Conservation (phyloP, 2,888 invertebrate species). For the Amaurobius ferox region DNA sequence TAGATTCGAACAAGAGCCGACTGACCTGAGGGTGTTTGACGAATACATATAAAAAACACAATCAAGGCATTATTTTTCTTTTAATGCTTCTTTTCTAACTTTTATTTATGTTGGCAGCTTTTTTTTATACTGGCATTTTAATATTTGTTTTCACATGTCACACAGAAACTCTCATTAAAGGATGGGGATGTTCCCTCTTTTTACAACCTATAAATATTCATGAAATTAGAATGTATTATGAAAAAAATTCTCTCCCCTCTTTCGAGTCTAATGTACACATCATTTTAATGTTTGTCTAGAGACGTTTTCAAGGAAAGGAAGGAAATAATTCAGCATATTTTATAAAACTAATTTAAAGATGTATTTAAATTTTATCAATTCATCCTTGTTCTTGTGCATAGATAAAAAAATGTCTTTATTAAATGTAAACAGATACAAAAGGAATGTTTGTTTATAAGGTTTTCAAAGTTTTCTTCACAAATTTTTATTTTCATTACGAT, state of each 20-base stretch:
- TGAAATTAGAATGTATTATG: background rate
- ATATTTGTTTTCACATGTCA: background rate
- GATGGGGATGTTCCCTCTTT: background rate
- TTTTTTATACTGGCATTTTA: background rate
- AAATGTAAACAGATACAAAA: no score
- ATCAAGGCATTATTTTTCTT: background rate
- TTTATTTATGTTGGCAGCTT: background rate
- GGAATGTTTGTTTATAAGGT: no score
- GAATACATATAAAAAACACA: background rate
- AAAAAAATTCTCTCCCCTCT: background rate
- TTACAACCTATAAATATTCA: conserved; percentile 8
- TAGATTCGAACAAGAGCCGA: background rate
- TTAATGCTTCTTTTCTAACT: background rate
- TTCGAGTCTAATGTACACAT: background rate
- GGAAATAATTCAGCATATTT: background rate
- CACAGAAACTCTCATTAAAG: background rate
- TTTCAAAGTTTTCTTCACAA: no score
- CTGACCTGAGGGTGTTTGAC: background rate
- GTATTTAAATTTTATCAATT: no score
- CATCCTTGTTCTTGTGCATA: no score
- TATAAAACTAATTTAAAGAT: no score
- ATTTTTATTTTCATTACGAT: no score
- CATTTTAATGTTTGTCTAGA: background rate
- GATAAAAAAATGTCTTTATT: no score
- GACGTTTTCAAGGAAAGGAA: background rate